Evolutionary conservation across 1,140 invertebrate species (phyloP), one percentile per base, ranked within the genome.

Genomic region (Battus philenor): DNA sequence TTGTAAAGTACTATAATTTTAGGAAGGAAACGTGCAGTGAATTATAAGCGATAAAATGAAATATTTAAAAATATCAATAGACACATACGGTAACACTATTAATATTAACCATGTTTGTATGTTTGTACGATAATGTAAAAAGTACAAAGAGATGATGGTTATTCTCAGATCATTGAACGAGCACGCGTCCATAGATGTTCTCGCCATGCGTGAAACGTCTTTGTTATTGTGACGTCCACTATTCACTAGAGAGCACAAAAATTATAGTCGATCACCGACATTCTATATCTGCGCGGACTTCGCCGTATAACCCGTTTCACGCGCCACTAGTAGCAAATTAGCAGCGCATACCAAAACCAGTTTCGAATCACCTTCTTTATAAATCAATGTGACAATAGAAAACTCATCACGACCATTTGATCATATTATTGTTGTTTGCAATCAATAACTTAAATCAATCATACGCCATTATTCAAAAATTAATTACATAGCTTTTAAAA

Each of bases 241-340:
- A 51, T 20, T 20, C 18, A 20, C 18, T 2, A 20, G 54, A 56
- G 61, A 74, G 74, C 68, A 80, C 80, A 84, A 84, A 84, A 84
- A 84, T 83, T 84, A 82, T 84, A 84, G 80, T 47, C 78, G 77
- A 84, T 84, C 76, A 75, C 75, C 70, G 66, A 61, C 70, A 68
- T 76, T 82, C 80, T 84, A 81, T 80, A 84, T 84, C 70, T 71
- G 75, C 58, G 52, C 60, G 57, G 47, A 60, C 65, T 59, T 54
- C 29, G 0, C 8, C 56, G 72, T 84, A 84, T 84, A 84, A 80
- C 76, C 58, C 80, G 80, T 84, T 84, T 79, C 80, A 79, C 68
- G 70, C 64, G 73, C 59, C 70, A 73, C 66, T 65, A 60, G 58
- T 71, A 46, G 66, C 55, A 62, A 67, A 66, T 61, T 57, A 55